Percentiles rank a stretch among this genome's conserved stretches.
Evolutionary conservation across 2,797 vertebrate species (phyloP).

Genomic region (Champsocephalus gunnari): DNA sequence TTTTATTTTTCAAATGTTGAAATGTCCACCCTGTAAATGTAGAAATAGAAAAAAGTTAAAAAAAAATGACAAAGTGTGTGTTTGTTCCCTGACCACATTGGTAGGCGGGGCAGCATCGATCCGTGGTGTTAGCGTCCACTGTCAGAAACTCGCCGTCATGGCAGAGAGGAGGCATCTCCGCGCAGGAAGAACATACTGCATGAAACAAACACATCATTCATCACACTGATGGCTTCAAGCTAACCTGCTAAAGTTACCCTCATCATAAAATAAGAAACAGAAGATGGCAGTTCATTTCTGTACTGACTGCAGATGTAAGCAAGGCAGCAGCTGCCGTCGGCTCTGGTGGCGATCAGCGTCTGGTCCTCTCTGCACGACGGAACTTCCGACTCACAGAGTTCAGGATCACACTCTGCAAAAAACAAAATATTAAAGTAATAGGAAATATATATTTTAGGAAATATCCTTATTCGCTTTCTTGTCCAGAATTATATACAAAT

Average conservation of each 20-base stretch:
- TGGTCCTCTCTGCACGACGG: constrained; percentile 92
- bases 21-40: not conserved
- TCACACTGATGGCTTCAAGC: not conserved
- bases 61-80: not conserved
- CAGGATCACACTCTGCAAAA: constrained; percentile 91
- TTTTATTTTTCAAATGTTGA: not conserved
- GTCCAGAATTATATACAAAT: not conserved
- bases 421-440: not conserved
- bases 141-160: constrained; percentile 90
- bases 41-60: not conserved
- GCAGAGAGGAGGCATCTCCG: constrained; percentile 85
- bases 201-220: constrained; percentile 29
- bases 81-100: constrained; percentile 88
- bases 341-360: constrained; percentile 85
- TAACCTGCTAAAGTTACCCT: not conserved
- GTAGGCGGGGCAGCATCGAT: constrained; percentile 92
- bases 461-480: not conserved
- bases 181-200: constrained; percentile 89
- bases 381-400: constrained; percentile 86
- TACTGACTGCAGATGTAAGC: constrained; percentile 93
- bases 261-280: not conserved
- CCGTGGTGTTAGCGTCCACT: constrained; percentile 87
- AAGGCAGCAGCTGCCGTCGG: constrained; percentile 92
- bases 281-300: not conserved
- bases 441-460: not conserved